phyloP scores from a whole-genome alignment of 2,888 invertebrate species.

The Xanthia togata region DNA sequence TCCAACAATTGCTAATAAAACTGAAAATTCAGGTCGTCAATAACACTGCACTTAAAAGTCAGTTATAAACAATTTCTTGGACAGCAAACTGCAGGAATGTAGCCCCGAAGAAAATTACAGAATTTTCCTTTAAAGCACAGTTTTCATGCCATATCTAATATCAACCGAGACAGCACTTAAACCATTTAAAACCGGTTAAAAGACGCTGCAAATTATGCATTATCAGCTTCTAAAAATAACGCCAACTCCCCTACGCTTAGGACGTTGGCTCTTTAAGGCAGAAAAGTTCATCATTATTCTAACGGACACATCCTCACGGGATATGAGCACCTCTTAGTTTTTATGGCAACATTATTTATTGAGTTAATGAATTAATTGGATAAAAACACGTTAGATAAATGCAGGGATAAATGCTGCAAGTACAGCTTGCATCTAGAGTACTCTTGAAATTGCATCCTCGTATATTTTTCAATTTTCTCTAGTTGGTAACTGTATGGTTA shows the following conservation, averaged over 20 bases:
- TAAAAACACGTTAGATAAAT: slow-evolving; percentile 42
- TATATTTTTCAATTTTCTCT: not conserved
- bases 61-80: slow-evolving; percentile 2
- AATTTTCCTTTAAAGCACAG: slow-evolving; percentile 43
- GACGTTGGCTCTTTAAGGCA: slow-evolving; percentile 43
- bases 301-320: slow-evolving; percentile 54
- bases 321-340: slow-evolving; percentile 55
- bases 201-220: slow-evolving; percentile 59
- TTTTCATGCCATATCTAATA: slow-evolving; percentile 49
- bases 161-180: slow-evolving; percentile 38
- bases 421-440: not conserved
- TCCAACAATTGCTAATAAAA: not conserved
- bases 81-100: not conserved
- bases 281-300: slow-evolving; percentile 60
- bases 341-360: slow-evolving; percentile 59
- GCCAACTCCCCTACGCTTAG: slow-evolving; percentile 27
- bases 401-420: slow-evolving; percentile 20
- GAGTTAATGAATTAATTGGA: slow-evolving; percentile 58
- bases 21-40: not conserved
- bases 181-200: slow-evolving; percentile 55
- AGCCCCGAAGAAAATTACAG: slow-evolving; percentile 8
- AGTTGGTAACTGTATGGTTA: not conserved
- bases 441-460: slow-evolving; percentile 9
- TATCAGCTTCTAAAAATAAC: slow-evolving; percentile 62
- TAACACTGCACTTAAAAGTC: not conserved